Evolutionary conservation across 2,113 vertebrate genomes (phyloP).

Genomic region (Rynchops niger): DNA sequence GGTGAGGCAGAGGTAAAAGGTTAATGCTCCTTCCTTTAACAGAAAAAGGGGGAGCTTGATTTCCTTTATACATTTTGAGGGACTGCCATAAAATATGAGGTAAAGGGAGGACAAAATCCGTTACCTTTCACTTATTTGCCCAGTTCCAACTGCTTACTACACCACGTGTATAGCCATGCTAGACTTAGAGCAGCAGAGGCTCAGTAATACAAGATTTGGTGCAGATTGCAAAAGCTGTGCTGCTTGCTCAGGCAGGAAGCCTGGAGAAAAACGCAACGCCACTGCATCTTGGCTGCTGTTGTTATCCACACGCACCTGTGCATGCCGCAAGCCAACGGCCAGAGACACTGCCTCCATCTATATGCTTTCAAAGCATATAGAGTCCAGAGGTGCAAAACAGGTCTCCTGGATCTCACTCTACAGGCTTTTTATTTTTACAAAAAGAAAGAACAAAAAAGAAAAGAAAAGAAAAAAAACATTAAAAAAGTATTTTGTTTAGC

Average conservation of each 20-base stretch:
- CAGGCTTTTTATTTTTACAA: neutral
- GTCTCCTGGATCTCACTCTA: neutral
- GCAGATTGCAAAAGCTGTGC: neutral
- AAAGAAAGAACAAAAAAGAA: neutral
- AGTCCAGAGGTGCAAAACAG: neutral
- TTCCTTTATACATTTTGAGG: neutral
- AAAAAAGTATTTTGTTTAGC: neutral
- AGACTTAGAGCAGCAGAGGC: neutral
- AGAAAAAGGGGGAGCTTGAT: neutral
- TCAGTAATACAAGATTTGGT: neutral
- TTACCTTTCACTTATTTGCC: neutral
- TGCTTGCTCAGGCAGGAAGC: neutral
- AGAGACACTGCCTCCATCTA: neutral
- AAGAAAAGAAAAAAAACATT: no score
- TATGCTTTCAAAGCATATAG: neutral
- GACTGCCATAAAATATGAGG: neutral
- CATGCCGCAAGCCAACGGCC: neutral
- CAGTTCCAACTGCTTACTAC: neutral
- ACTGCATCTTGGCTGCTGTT: neutral
- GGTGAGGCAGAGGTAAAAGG: neutral
- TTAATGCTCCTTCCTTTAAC: neutral
- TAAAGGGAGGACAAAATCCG: neutral
- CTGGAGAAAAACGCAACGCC: neutral
- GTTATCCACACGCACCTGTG: fast-evolving
- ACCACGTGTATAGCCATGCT: neutral